Evolutionary conservation across 2,113 vertebrate genomes (phyloP).

Genomic region (Pristiophorus japonicus): DNA sequence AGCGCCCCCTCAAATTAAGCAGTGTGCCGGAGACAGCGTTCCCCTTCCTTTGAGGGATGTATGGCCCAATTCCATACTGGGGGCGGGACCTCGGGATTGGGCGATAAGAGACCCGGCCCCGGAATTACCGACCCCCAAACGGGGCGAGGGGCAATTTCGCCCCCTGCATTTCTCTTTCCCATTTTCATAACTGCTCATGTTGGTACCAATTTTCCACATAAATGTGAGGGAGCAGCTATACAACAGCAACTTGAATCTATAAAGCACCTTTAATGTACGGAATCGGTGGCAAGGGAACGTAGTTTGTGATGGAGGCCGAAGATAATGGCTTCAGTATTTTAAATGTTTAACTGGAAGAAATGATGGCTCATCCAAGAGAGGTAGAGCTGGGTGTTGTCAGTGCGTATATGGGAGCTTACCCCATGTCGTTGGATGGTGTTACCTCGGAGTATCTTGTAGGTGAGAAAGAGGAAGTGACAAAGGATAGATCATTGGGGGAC

Average conservation of each 20-base stretch:
- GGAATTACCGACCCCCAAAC: too few relatives aligned
- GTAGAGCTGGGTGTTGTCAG: neutral
- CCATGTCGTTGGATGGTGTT: neutral
- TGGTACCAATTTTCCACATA: neutral
- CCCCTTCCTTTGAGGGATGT: too few relatives aligned
- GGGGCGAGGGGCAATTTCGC: too few relatives aligned
- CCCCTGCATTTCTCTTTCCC: neutral
- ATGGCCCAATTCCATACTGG: too few relatives aligned
- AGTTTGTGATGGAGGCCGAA: too few relatives aligned
- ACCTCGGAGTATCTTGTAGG: neutral
- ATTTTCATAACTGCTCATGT: neutral
- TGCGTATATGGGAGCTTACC: neutral
- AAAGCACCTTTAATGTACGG: neutral
- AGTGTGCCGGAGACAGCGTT: too few relatives aligned
- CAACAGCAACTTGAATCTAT: neutral
- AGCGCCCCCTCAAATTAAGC: too few relatives aligned
- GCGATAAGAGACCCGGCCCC: too few relatives aligned
- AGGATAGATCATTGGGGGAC: neutral
- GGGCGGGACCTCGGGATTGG: too few relatives aligned
- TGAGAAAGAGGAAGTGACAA: neutral
- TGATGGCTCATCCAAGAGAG: neutral
- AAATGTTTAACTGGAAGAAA: neutral
- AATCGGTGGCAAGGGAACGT: neutral
- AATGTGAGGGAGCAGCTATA: neutral
- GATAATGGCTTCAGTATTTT: neutral